Base-by-base conservation (phyloP, 2,113 vertebrate genomes). In the Paratilapia polleni region DNA sequence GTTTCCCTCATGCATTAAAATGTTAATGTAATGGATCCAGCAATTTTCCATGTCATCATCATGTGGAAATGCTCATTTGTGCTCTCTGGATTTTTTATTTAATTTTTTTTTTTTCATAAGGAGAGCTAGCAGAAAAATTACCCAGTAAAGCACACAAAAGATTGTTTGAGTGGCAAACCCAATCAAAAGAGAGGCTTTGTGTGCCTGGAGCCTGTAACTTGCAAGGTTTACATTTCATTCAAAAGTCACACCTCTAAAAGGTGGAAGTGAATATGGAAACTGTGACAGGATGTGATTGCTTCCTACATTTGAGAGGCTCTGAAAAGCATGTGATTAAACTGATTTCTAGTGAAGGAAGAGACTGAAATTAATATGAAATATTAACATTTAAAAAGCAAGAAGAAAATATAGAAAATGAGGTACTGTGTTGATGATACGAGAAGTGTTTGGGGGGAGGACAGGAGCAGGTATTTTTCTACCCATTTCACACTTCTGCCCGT, bases 11-110 rank as follows among this genome's bases (percentile, higher is more conserved):
- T 79, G 68, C 60, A 34, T 83, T 70, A 31, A 78, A 90, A 68
- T 87, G 36, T 75, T 78, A 85, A 80, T 87, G 17, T 78, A 77
- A 88, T 80, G 81, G 58, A 87, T 68, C n/a, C 14, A 2, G 38
- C 73, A 84, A 73, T 90, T 92, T 84, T 74, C 60, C 34, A 74
- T 78, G 62, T 87, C 77, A 81, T 70, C 22, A 49, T 62, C 57
- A 60, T 79, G 28, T 61, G 60, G 38, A 85, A 83, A 85, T 38
- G 63, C n/a, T 24, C 61, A 14, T 70, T 80, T 10, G n/a, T 8
- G 41, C 77, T 63, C 26, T 31, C 49, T 7, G 24, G 38, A 26
- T 64, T 78, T 78, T 20, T n/a, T 47, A 19, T 10, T 47, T 52
- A n/a, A n/a, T 34, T 24, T 62, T 79, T 68, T 63, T 43, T 38